These are phyloP conservation scores for Tipula unca DNA, from an alignment of 2,888 invertebrate species.

Conservation along the genomic window DNA sequence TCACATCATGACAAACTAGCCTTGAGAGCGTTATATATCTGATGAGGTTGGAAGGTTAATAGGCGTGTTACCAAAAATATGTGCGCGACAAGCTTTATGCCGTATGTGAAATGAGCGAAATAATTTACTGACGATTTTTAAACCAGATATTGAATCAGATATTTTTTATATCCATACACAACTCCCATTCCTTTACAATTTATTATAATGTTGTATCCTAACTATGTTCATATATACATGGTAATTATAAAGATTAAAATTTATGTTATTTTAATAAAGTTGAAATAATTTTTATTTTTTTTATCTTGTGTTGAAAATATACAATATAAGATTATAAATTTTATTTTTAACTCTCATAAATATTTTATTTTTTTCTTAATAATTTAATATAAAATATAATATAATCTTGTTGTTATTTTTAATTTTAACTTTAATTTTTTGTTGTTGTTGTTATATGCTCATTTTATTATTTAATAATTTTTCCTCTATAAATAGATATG, in stretches of 20 bases:
- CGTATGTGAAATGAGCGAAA: no score
- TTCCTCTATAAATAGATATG: neutral
- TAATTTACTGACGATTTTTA: no score
- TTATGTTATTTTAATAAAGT: conserved; percentile 8
- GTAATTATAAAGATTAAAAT: conserved; percentile 8
- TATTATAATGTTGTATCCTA: neutral
- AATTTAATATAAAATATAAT: neutral
- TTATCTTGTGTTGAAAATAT: neutral
- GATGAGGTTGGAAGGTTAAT: no score
- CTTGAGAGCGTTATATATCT: no score
- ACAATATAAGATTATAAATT: conserved; percentile 4
- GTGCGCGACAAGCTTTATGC: no score
- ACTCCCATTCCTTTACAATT: neutral
- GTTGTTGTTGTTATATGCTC: no score
- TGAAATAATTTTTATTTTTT: neutral
- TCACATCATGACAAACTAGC: no score
- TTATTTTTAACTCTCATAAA: neutral
- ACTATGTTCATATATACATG: neutral
- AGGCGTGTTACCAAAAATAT: no score
- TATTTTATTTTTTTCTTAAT: neutral
- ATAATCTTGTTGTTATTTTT: neutral
- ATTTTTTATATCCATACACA: no score
- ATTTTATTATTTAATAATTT: conserved; percentile 1
- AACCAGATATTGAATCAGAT: no score
- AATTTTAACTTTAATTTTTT: neutral